Evolutionary conservation across 2,888 invertebrate genomes (phyloP).

Genomic region (Caenorhabditis becei): DNA sequence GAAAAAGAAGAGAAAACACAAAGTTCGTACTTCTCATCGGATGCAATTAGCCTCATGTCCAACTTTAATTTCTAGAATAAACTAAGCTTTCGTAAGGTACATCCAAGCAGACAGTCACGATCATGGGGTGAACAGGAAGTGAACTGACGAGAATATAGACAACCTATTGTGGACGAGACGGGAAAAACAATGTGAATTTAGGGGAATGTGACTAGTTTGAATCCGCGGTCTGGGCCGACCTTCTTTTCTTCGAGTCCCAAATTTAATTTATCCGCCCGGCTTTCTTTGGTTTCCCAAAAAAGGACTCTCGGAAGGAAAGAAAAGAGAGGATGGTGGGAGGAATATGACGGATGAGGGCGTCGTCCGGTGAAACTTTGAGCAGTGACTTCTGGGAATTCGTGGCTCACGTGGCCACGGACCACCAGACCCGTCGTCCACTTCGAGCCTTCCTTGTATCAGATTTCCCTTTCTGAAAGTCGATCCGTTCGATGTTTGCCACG

Average conservation of each 20-base stretch:
- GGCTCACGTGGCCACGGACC: background rate
- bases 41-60: too few relatives aligned
- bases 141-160: too few relatives aligned
- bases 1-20: background rate
- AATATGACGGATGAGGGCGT: background rate
- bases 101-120: too few relatives aligned
- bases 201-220: constrained; percentile 7
- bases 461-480: constrained; percentile 9
- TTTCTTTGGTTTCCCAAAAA: constrained; percentile 15
- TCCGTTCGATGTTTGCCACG: background rate
- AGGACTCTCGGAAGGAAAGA: background rate
- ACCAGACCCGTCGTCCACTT: background rate
- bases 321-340: background rate
- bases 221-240: background rate
- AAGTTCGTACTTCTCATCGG: background rate
- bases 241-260: constrained; percentile 19
- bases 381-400: constrained; percentile 15
- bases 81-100: too few relatives aligned
- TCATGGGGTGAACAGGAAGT: too few relatives aligned
- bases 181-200: constrained; percentile 6
- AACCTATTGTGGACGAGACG: background rate
- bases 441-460: constrained; percentile 7
- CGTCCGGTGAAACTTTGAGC: background rate
- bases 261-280: constrained; percentile 13
- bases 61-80: too few relatives aligned